Conservation (phyloP, 2,113 vertebrate species). For the Eulacestoma nigropectus region DNA sequence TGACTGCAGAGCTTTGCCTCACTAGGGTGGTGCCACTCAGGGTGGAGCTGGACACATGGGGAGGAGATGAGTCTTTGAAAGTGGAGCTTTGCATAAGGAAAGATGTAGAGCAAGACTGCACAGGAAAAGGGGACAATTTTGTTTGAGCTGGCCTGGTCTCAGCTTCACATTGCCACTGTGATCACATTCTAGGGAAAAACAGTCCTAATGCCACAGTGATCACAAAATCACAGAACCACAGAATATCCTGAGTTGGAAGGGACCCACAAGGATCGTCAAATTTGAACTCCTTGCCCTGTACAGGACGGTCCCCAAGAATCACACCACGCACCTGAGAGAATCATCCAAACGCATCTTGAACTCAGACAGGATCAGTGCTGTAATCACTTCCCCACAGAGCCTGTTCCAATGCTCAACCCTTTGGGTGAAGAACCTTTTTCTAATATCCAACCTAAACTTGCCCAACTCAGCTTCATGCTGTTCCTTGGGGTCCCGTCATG, state of each 20-base stretch:
- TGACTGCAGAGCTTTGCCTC: not conserved
- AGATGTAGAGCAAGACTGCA: not conserved
- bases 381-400: not conserved
- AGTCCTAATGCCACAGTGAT: not conserved
- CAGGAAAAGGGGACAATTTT: not conserved
- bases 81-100: not conserved
- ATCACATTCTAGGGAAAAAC: not conserved
- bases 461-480: not conserved
- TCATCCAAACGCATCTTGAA: not conserved
- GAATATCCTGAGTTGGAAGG: not conserved
- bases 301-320: not conserved
- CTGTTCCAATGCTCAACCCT: not conserved
- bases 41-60: not conserved
- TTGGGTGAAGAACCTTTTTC: not conserved
- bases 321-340: not conserved
- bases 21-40: not conserved
- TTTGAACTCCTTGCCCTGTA: not conserved
- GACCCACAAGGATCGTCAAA: not conserved
- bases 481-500: not conserved
- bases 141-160: not conserved
- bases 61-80: not conserved
- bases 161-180: not conserved
- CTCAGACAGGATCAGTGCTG: not conserved
- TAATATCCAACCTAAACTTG: not conserved
- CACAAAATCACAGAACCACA: not conserved